phyloP scores from a whole-genome alignment of 1,140 invertebrate species.

The Nasonia vitripennis region DNA sequence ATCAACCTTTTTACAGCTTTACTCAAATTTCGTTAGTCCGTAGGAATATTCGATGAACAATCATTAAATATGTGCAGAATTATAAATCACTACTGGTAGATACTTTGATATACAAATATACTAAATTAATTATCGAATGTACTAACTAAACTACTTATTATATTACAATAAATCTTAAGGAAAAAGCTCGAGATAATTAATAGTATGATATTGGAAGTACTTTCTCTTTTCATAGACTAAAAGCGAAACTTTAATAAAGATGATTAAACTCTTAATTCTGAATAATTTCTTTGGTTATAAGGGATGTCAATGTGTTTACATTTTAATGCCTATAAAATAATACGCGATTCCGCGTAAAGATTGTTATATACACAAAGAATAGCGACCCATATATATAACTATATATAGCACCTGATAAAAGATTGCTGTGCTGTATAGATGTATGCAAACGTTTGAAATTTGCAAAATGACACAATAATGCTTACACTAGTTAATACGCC shows the following conservation, averaged over 20 bases:
- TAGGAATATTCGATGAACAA: constrained; percentile 1
- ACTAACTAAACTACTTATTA: constrained; percentile 23
- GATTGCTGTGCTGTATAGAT: background rate
- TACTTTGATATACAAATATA: background rate
- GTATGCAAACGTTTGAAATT: too few species aligned
- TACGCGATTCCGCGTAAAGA: background rate
- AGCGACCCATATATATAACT: background rate
- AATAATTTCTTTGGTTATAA: background rate
- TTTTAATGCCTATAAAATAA: background rate
- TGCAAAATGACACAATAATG: background rate
- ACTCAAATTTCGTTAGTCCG: constrained; percentile 23
- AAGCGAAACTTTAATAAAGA: background rate
- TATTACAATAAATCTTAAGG: background rate
- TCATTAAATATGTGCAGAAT: background rate
- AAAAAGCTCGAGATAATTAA: constrained; percentile 44
- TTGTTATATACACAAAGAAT: background rate
- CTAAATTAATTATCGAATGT: background rate
- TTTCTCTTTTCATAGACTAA: background rate
- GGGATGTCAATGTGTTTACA: background rate
- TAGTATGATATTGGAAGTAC: constrained; percentile 12
- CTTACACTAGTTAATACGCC: too few species aligned
- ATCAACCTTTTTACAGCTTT: constrained; percentile 2
- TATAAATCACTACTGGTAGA: background rate
- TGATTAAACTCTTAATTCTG: background rate
- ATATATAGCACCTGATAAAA: background rate